Conservation (phyloP, 92 coral and sea anemone species). For the Epizoanthus scotinus region DNA sequence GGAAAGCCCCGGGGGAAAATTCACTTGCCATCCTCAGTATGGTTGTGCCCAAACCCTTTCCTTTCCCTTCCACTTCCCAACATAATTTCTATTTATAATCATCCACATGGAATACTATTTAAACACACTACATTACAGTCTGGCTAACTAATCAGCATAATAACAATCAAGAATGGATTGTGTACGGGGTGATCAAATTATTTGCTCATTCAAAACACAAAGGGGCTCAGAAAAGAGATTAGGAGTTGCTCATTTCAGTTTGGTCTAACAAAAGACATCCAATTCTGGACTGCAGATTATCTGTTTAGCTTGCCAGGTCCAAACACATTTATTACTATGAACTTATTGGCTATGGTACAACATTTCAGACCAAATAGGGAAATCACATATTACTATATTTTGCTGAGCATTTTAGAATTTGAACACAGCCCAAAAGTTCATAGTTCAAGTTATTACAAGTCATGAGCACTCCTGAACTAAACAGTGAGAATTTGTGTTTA, state of each 20-base stretch:
- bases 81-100: background rate
- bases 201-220: too few species aligned
- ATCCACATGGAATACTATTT: constrained; percentile 29
- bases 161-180: background rate
- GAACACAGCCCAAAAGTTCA: constrained; percentile 13
- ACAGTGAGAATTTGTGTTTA: background rate
- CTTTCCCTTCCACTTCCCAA: constrained; percentile 21
- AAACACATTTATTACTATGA: background rate
- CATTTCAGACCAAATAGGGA: background rate
- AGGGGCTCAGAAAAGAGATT: too few species aligned
- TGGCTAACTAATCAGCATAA: constrained; percentile 21
- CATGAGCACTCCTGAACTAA: constrained; percentile 19
- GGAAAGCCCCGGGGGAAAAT: background rate
- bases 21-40: constrained; percentile 36
- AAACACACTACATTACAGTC: background rate
- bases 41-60: background rate
- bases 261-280: background rate
- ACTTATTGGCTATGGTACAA: constrained; percentile 8
- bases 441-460: constrained; percentile 4
- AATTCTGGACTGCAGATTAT: constrained; percentile 5
- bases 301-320: constrained; percentile 24
- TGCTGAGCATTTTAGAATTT: background rate
- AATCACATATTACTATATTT: background rate
- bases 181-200: background rate
- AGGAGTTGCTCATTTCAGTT: background rate